Percentiles rank a stretch among this genome's conserved stretches.
phyloP scores from a whole-genome alignment of 2,888 invertebrate genomes.

The Phalangium opilio region DNA sequence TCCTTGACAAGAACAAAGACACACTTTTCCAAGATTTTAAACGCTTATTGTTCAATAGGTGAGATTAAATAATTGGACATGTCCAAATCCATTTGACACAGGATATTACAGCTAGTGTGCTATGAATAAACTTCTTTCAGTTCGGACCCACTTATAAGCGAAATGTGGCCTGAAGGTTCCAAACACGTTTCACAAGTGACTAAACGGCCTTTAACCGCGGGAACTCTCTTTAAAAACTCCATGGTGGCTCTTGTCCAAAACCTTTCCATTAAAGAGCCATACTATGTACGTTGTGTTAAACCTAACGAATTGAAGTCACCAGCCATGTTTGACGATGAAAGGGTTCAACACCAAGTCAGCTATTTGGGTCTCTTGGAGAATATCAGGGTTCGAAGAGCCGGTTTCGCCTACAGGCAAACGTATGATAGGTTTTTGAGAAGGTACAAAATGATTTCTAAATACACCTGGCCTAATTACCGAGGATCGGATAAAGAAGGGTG shows the following conservation, averaged over 20 bases:
- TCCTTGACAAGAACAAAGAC: conserved; percentile 95
- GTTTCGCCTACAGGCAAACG: conserved; percentile 88
- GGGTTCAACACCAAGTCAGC: conserved; percentile 42
- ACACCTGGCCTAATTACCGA: conserved; percentile 93
- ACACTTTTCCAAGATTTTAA: conserved; percentile 94
- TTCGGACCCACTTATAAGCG: conserved; percentile 44
- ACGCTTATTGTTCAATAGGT: conserved; percentile 60
- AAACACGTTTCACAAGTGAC: conserved; percentile 74
- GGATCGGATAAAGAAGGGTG: conserved; percentile 66
- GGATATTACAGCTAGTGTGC: no score
- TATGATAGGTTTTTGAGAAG: conserved; percentile 84
- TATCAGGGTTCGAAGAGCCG: conserved; percentile 85
- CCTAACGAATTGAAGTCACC: conserved; percentile 90
- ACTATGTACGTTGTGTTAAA: conserved; percentile 93
- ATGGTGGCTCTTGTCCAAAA: conserved; percentile 80
- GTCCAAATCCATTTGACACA: no score
- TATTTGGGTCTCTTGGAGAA: conserved; percentile 91
- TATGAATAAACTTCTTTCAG: no score
- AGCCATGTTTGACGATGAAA: conserved; percentile 63
- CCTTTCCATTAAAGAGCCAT: conserved; percentile 60
- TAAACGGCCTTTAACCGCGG: conserved; percentile 85
- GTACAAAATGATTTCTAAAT: conserved; percentile 90
- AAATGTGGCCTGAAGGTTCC: conserved; percentile 96
- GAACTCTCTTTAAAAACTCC: conserved; percentile 83
- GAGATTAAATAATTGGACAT: no score